Base-by-base conservation (phyloP, 2,797 vertebrate genomes). In the Columba guinea region DNA sequence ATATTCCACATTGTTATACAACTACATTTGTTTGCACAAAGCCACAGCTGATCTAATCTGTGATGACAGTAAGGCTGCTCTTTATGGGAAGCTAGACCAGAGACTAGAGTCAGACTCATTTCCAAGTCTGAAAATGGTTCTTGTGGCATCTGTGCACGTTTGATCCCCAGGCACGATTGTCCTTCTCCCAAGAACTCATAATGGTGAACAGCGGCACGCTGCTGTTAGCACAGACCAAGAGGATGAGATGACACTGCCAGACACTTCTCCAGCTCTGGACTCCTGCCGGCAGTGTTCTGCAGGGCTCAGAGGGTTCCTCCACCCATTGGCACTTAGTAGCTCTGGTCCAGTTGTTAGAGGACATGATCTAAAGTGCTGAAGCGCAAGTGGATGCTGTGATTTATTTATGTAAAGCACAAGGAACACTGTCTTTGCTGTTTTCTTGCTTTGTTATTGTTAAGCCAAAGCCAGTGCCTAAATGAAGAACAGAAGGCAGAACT, bases 401-500 rank as follows among this genome's bases (percentile, higher is more conserved):
- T 58, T 71, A 26, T 78, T 91, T 19, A 35, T 58, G 17, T 51
- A 51, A 82, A 82, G 63, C 48, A 14, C 35, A 64, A 53, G 70
- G 48, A 30, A 24, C 21, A 1, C 35, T 41, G 71, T 32, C 26
- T 0, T 79, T 26, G 2, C 35, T 41, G 71, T 32, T 23, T 0
- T 79, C 63, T 87, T 92, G 74, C 30, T 79, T 79, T 58, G 34
- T 73, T 90, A 21, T 28, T 89, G 63, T 81, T 37, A 76, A 84
- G 51, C 67, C 34, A 69, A 93, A 94, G 70, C 48, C 74, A 90
- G 70, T 77, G 59, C 48, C 58, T 76, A 63, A 84, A 76, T 65
- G 67, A 76, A 76, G 91, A 90, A 62, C 55, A 90, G 78, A 95
- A 90, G 74, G 67, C 70, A 87, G 78, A 89, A 78, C 55, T 82